These are phyloP conservation scores for Mimachlamys varia DNA, from an alignment of 2,888 invertebrate genomes.

Conservation along the genomic window DNA sequence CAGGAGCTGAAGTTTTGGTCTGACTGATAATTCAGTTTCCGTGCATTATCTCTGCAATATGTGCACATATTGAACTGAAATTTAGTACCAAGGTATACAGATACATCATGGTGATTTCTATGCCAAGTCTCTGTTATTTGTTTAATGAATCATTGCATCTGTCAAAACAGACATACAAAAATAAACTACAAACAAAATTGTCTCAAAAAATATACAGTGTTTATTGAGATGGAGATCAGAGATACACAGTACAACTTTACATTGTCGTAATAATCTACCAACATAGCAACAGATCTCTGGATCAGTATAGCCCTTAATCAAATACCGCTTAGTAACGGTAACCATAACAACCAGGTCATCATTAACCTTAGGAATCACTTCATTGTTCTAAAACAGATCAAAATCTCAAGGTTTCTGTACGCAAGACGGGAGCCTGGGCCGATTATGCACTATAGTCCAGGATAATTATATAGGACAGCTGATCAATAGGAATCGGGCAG, in stretches of 20 bases:
- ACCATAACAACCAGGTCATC: too few relatives aligned
- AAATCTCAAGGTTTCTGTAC: background rate
- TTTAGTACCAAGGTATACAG: too few relatives aligned
- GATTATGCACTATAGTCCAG: background rate
- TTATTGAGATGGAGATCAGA: conserved; percentile 15
- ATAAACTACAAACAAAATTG: background rate
- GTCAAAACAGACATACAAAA: too few relatives aligned
- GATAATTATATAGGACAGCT: background rate
- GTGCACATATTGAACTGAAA: too few relatives aligned
- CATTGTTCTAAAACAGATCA: background rate
- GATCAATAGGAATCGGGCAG: background rate
- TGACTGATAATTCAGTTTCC: too few relatives aligned
- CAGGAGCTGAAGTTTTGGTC: too few relatives aligned
- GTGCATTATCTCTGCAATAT: too few relatives aligned
- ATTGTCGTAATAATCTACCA: background rate
- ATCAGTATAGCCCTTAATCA: background rate
- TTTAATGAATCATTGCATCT: too few relatives aligned
- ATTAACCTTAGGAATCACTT: background rate
- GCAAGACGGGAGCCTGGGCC: too few relatives aligned
- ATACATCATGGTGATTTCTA: too few relatives aligned
- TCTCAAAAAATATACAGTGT: conserved; percentile 22
- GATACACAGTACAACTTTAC: background rate
- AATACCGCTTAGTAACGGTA: background rate
- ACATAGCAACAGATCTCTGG: background rate
- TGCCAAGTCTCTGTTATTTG: too few relatives aligned